A percentile compares a stretch with the other conserved stretches of the same genome.
These are phyloP conservation scores for Pseudolaguvia tuberculata DNA, from an alignment of 2,113 vertebrate species.

Conservation along the genomic window DNA sequence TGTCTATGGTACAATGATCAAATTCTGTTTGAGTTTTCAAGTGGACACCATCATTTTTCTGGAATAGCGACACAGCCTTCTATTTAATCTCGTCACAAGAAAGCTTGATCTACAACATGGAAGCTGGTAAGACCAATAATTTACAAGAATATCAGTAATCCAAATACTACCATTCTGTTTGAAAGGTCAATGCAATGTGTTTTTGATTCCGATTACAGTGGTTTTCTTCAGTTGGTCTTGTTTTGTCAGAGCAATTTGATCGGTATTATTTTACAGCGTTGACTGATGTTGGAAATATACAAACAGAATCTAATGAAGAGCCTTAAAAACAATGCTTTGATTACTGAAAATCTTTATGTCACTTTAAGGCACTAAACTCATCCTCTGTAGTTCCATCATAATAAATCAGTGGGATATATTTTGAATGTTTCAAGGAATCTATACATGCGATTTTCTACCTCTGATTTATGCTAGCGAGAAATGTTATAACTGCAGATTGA, in stretches of 20 bases:
- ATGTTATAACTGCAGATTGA: constrained; percentile 30
- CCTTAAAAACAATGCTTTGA: background rate
- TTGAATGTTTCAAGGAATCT: constrained; percentile 55
- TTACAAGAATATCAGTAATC: background rate
- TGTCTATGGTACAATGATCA: constrained; percentile 55
- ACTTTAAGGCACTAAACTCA: background rate
- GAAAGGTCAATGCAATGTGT: background rate
- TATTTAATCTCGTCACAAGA: background rate
- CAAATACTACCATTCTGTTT: background rate
- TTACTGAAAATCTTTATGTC: background rate
- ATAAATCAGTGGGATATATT: constrained; percentile 60
- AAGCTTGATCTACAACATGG: constrained; percentile 60
- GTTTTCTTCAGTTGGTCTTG: background rate
- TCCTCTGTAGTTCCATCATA: no score
- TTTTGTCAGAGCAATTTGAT: background rate
- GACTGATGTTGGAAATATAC: background rate
- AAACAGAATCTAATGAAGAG: background rate
- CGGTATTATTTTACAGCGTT: background rate
- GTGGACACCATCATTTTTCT: constrained; percentile 50
- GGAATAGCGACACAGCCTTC: constrained; percentile 43
- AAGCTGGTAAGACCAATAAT: constrained; percentile 63
- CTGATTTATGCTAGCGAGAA: constrained; percentile 58
- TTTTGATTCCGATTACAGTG: background rate
- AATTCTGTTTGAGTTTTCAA: constrained; percentile 53
- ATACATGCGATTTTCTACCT: constrained; percentile 66